phyloP scores from a whole-genome alignment of 2,113 vertebrate species.

The Hippolais icterina region DNA sequence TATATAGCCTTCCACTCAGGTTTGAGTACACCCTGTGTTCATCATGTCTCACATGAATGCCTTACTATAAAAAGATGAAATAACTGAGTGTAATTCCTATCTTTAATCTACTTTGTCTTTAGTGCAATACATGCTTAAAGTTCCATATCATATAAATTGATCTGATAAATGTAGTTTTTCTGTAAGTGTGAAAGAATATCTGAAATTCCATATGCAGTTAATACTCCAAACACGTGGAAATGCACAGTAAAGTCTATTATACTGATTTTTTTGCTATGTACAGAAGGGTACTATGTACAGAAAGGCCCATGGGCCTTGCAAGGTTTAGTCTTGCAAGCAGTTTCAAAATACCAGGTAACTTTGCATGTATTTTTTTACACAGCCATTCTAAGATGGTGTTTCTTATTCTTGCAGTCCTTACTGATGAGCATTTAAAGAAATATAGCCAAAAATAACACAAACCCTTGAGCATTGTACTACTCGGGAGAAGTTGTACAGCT shows the following conservation, averaged over 20 bases:
- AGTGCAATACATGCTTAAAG: not conserved
- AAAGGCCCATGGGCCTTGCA: not conserved
- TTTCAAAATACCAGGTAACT: not conserved
- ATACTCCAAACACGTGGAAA: not conserved
- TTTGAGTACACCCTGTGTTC: not conserved
- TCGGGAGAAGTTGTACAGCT: not conserved
- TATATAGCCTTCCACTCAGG: not conserved
- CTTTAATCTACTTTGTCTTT: not conserved
- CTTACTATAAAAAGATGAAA: not conserved
- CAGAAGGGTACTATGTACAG: not conserved
- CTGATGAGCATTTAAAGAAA: not conserved
- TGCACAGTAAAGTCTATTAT: not conserved
- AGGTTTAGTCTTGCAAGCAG: not conserved
- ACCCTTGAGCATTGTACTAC: not conserved
- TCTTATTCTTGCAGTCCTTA: not conserved
- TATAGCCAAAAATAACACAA: not conserved
- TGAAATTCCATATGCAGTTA: not conserved
- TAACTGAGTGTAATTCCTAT: not conserved
- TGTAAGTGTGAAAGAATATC: not conserved
- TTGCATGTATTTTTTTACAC: not conserved
- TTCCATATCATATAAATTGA: not conserved
- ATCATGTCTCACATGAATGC: not conserved
- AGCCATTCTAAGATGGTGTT: not conserved
- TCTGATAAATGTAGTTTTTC: not conserved
- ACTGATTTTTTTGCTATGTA: not conserved